Base-by-base conservation (phyloP, 2,797 vertebrate genomes). In the Potorous gilbertii region DNA sequence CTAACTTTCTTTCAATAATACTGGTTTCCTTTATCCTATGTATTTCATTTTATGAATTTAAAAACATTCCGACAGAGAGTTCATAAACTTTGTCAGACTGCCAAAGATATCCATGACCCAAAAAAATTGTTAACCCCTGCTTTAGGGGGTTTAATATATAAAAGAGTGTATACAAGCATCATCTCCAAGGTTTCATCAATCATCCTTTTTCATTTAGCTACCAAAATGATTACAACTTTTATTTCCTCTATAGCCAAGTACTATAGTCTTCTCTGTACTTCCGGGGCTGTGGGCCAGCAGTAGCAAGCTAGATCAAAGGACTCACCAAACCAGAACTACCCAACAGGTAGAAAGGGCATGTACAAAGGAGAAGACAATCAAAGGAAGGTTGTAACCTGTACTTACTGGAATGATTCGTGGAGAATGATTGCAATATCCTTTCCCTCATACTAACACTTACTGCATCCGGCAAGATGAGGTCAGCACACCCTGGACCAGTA, bases 301-400 rank as follows among this genome's bases (percentile, higher is more conserved):
- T 87, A 50, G 3, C 40, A 87, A 46, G 74, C 50, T 27, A 8
- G 74, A 87, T 87, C 74, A 87, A 87, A 87, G 74, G 40, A 87
- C 74, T 87, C 40, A 87, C 74, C 74, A 87, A 87, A 87, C 74
- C 74, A 87, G 74, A 87, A 87, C 40, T 87, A 87, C 46, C 74
- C 21, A 81, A 50, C 5, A 46, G 74, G 74, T 50, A 81, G 40
- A 24, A 27, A 27, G 62, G 62, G 62, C n/a, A 1, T 40, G 34
- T 74, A 40, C 14, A 21, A n/a, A 74, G 62, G 34, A 21, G 28
- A 81, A 81, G 66, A 87, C 40, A 87, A 18, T n/a, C 34, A 40
- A 87, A 87, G 74, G 40, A 87, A 50, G 21, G 18, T 87, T 87
- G 40, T 40, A 87, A 87, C 40, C 74, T 87, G 74, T 24, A 87